A percentile compares a stretch with the other conserved stretches of the same genome.
These are phyloP conservation scores for Cydia fagiglandana DNA, from an alignment of 1,140 invertebrate species.

Conservation along the genomic window DNA sequence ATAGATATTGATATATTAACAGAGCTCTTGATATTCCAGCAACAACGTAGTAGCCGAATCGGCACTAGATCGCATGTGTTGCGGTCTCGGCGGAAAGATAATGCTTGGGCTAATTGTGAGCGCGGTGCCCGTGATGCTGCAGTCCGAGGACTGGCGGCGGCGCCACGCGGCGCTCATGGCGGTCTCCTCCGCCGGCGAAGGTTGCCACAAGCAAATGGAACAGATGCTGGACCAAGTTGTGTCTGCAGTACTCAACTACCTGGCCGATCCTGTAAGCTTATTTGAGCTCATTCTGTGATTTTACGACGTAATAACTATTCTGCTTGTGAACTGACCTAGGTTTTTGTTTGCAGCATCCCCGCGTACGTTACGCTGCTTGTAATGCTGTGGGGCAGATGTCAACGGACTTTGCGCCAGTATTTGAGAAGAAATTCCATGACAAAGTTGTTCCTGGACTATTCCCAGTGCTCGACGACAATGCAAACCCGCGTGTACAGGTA, in stretches of 20 bases:
- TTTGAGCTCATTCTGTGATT: conserved; percentile 31
- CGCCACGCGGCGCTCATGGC: conserved; percentile 99
- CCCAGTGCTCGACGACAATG: conserved; percentile 93
- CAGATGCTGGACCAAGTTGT: conserved; percentile 94
- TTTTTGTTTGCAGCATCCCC: conserved; percentile 85
- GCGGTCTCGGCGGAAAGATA: conserved; percentile 96
- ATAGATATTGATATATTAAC: conserved; percentile 12
- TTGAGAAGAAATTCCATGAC: conserved; percentile 99
- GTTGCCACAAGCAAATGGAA: conserved; percentile 99
- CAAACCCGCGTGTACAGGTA: conserved; percentile 94
- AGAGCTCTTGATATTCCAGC: conserved; percentile 68
- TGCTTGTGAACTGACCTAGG: conserved; percentile 24
- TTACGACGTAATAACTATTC: neutral
- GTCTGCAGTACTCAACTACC: conserved; percentile 91
- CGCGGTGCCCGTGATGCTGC: conserved; percentile 92
- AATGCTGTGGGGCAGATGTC: conserved; percentile 99
- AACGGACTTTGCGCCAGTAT: conserved; percentile 97
- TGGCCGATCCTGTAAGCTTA: conserved; percentile 86
- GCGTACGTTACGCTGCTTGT: conserved; percentile 97
- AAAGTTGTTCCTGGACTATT: conserved; percentile 95
- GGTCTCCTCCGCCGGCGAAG: conserved; percentile 98
- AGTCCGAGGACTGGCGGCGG: conserved; percentile 90
- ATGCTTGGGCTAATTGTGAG: conserved; percentile 94
- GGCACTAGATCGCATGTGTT: conserved; percentile 96
- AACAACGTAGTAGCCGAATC: conserved; percentile 98